Evolutionary conservation across 2,888 invertebrate species (phyloP).

Genomic region (Pachymerium ferrugineum): DNA sequence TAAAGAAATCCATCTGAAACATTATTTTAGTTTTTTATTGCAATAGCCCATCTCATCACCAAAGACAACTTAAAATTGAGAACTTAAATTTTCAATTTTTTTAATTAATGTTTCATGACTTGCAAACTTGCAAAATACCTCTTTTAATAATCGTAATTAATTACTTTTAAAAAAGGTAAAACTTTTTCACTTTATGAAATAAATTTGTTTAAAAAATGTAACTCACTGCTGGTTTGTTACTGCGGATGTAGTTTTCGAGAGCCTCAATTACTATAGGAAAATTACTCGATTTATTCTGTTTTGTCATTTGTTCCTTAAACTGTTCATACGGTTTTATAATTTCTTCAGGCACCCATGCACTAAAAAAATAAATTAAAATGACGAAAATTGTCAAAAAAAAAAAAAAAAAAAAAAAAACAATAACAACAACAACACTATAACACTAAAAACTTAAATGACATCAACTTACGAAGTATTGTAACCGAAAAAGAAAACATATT

Average conservation of each 20-base stretch:
- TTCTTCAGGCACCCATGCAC: constrained; percentile 48
- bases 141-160: not conserved
- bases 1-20: no score
- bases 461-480: constrained; percentile 84
- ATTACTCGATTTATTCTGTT: constrained; percentile 44
- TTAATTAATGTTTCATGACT: not conserved
- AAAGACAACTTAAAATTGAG: not conserved
- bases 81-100: not conserved
- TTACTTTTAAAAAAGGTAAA: no score
- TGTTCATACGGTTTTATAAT: constrained; percentile 43
- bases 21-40: no score
- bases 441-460: no score
- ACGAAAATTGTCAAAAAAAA: not conserved
- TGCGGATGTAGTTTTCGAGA: constrained; percentile 46
- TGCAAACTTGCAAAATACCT: not conserved
- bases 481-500: constrained; percentile 91
- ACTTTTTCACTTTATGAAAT: no score
- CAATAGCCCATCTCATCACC: no score
- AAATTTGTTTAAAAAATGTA: no score
- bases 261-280: constrained; percentile 48
- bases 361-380: constrained; percentile 38
- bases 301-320: constrained; percentile 44
- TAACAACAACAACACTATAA: not conserved
- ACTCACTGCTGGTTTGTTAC: constrained; percentile 41
- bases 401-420: not conserved